phyloP scores from a whole-genome alignment of 2,113 vertebrate genomes.

The Alouatta palliata region DNA sequence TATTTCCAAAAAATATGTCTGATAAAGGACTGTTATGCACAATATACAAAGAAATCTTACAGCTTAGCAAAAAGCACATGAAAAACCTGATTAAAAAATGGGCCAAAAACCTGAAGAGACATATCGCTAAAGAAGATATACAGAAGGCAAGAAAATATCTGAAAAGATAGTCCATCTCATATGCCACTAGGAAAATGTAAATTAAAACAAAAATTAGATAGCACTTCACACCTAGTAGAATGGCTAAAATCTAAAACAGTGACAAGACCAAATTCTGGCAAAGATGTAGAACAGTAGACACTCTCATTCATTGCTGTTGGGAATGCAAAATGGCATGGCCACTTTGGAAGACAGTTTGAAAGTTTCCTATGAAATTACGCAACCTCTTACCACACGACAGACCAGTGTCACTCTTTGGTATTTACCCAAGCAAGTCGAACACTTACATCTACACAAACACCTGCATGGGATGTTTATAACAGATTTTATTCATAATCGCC shows the following conservation, averaged over 20 bases:
- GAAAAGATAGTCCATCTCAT: neutral
- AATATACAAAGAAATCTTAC: neutral
- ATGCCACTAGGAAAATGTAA: neutral
- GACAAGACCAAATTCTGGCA: neutral
- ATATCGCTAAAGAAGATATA: neutral
- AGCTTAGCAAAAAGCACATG: neutral
- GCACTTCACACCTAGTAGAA: neutral
- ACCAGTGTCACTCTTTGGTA: neutral
- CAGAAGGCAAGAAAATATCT: neutral
- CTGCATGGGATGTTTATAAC: neutral
- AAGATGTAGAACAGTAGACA: neutral
- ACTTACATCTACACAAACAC: too few species aligned
- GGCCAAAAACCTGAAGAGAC: neutral
- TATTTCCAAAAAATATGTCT: neutral
- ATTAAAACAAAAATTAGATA: neutral
- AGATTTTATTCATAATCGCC: neutral
- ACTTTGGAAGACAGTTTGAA: neutral
- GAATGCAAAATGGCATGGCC: rapidly evolving
- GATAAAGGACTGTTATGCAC: neutral
- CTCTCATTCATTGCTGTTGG: rapidly evolving
- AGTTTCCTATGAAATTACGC: neutral
- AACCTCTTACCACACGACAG: rapidly evolving
- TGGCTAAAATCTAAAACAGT: too few species aligned
- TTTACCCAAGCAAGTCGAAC: neutral
- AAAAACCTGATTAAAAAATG: neutral